Base-by-base conservation (phyloP, 2,113 vertebrate genomes). In the Morone chrysops region DNA sequence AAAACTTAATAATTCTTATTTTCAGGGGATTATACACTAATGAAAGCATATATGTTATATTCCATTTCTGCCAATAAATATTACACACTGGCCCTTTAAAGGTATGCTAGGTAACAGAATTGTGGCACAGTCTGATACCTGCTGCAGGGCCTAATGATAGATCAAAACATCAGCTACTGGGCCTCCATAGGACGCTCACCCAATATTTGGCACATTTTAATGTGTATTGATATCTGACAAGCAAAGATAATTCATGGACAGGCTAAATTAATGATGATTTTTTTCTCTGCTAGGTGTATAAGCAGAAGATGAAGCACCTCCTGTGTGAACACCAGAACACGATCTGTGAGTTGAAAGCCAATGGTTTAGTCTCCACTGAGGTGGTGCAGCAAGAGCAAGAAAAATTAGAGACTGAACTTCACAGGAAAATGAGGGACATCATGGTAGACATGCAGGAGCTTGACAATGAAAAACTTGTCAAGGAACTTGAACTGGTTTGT, bases 251-350 rank as follows among this genome's bases (percentile, higher is more conserved):
- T 50, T 50, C 5, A 45, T 9, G 17, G 12, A 13, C 14, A 8
- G 10, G 51, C 43, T 17, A 4, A 62, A 17, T 8, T 3, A 6
- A 6, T 63, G n/a, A 68, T 75, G 1, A 18, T 5, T 47, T 53
- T 73, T 53, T 14, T 8, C 2, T 18, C 18, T 4, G 6, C 20
- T 65, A 96, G 95, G 94, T 96, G 18, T 99, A 98, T 86, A 98
- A 97, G 83, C 98, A 99, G 95, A 99, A 99, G 83, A 97, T 99
- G 85, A 99, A 99, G 90, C 97, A 99, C 87, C 87, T 99, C 41
- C 70, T 99, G 41, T 96, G 97, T 0, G 98, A 99, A 88, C 97
- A 99, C 56, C 97, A 98, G 93, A 97, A 97, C 83, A 97, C 90
- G 45, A 88, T 97, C 11, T 94, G 94, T 0, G 97, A 99, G 88